Base-by-base conservation (phyloP, 92 coral and sea anemone genomes). In the Siderastrea radians region DNA sequence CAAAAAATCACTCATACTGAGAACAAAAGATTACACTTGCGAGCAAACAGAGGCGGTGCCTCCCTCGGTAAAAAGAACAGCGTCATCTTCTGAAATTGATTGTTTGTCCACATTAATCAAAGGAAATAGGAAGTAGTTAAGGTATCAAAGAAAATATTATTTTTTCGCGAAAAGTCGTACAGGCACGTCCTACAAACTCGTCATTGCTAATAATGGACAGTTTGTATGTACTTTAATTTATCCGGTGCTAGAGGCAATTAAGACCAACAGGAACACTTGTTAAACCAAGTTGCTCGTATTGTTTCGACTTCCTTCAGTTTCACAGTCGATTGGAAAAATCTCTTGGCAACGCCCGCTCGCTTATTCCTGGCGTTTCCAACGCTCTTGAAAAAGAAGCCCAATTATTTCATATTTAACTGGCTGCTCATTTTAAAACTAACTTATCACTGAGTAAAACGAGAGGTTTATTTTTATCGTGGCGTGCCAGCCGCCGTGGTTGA, bases 121-220 rank as follows among this genome's bases (percentile, higher is more conserved):
- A 19, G 79, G 79, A 75, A 75, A 75, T 75, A 16, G 44, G 83
- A 70, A 74, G 86, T 69, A 72, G 86, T 82, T 74, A 45, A 68
- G 48, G 38, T 15, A 47, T 47, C 57, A 47, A 82, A 53, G 51
- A 46, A 46, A 81, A 68, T 57, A 7, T 44, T 66, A 50, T 68
- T 81, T 49, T 59, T 60, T 68, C 66, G 3, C 17, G 9, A 26
- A 66, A 68, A 53, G 38, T 15, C 15, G 59, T 13, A 14, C 26
- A 52, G 68, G 64, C 85, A 81, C 85, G 85, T 68, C 66, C 76
- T 8, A 54, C 2, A 53, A 53, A 6, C 2, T 4, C 1, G 74
- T 49, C 62, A 64, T 15, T 10, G 19, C 84, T 67, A 51, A 65
- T 49, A 14, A 26, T 51, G 84, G 63, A 80, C 46, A 10, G 53